These are phyloP conservation scores for Pinna nobilis DNA, from an alignment of 1,140 invertebrate species.

Conservation along the genomic window DNA sequence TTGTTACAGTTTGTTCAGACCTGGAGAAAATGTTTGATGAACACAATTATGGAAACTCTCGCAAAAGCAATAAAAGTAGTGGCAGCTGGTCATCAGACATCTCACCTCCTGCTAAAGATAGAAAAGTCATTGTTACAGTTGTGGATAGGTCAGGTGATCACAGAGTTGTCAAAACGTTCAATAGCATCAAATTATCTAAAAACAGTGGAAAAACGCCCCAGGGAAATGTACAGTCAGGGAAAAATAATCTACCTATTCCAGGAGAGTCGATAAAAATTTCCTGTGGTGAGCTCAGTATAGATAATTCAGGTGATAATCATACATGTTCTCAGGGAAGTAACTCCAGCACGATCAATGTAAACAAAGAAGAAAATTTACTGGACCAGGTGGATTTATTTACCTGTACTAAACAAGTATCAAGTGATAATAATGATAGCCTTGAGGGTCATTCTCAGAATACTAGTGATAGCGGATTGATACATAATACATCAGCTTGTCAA, in stretches of 20 bases:
- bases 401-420: not conserved
- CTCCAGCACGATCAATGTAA: not conserved
- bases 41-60: slow-evolving; percentile 56
- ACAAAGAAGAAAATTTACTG: not conserved
- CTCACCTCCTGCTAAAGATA: slow-evolving; percentile 27
- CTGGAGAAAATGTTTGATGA: slow-evolving; percentile 59
- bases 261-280: not conserved
- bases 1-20: slow-evolving; percentile 35
- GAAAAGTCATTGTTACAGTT: slow-evolving; percentile 40
- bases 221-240: too few relatives aligned
- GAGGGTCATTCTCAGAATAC: not conserved
- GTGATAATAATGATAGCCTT: slow-evolving; percentile 4
- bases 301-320: not conserved
- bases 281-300: not conserved
- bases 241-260: not conserved
- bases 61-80: slow-evolving; percentile 28
- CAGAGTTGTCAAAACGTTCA: slow-evolving; percentile 22
- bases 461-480: not conserved
- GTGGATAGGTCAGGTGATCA: slow-evolving; percentile 38
- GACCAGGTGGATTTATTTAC: slow-evolving; percentile 3
- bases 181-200: slow-evolving; percentile 11
- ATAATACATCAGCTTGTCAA: not conserved
- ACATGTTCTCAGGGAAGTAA: not conserved
- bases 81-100: slow-evolving; percentile 10
- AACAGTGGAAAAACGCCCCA: slow-evolving; percentile 6